Evolutionary conservation across 2,797 vertebrate species (phyloP).

Genomic region (Sternarchorhynchus goeldii): DNA sequence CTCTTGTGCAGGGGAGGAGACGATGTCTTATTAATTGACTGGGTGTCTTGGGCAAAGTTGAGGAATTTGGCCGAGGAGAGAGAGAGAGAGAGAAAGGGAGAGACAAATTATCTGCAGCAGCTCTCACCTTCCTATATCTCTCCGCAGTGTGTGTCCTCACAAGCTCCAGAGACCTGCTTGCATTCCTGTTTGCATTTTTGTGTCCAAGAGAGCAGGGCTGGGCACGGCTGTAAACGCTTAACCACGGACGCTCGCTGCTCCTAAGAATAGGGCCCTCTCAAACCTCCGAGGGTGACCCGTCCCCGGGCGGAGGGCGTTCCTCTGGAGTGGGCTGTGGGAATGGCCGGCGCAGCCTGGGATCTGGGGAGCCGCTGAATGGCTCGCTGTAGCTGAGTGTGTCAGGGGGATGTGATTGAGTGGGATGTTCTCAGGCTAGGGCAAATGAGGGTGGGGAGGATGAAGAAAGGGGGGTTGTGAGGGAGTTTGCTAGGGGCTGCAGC

Average conservation of each 20-base stretch:
- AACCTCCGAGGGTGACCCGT: conserved; percentile 13
- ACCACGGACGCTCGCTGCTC: background rate
- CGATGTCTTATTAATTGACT: conserved; percentile 89
- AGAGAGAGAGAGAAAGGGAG: conserved; percentile 27
- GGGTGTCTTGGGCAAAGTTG: conserved; percentile 76
- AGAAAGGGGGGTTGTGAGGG: conserved; percentile 36
- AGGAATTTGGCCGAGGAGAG: conserved; percentile 72
- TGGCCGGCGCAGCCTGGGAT: conserved; percentile 49
- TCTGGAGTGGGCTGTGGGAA: conserved; percentile 51
- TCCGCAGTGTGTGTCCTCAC: conserved; percentile 4
- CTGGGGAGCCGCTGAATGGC: conserved; percentile 51
- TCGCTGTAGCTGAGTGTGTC: conserved; percentile 56
- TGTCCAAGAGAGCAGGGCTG: no score
- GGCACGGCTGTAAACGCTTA: background rate
- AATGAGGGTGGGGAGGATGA: conserved; percentile 51
- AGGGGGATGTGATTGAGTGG: conserved; percentile 59
- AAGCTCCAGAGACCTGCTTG: background rate
- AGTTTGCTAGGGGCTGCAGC: conserved; percentile 56
- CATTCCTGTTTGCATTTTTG: no score
- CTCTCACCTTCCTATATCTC: conserved; percentile 28
- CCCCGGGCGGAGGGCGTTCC: conserved; percentile 38
- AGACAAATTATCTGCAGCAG: conserved; percentile 15
- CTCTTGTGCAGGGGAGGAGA: conserved; percentile 79
- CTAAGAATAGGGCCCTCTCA: conserved; percentile 35
- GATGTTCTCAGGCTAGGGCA: conserved; percentile 64